Conservation (phyloP, 2,113 vertebrate species). For the Hucho hucho region DNA sequence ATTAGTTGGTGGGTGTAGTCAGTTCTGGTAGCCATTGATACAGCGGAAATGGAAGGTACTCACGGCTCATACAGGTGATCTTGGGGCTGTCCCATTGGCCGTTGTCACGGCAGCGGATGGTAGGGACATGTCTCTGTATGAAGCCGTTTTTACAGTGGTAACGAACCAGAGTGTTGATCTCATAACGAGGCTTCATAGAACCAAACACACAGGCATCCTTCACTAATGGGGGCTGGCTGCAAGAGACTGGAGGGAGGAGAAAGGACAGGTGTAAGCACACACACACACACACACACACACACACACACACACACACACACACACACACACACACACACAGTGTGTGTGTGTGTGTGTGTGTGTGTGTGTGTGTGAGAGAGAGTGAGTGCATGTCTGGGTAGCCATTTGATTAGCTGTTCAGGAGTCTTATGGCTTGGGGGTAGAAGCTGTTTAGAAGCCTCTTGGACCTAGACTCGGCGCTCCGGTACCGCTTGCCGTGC, state of each 20-base stretch:
- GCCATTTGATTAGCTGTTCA: too few relatives aligned
- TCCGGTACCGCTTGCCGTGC: too few relatives aligned
- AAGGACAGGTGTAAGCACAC: not conserved
- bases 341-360: not conserved
- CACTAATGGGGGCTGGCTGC: constrained; percentile 88
- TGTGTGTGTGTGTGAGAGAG: not conserved
- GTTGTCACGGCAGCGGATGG: constrained; percentile 84
- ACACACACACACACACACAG: too few relatives aligned
- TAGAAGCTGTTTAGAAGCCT: too few relatives aligned
- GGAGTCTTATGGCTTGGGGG: too few relatives aligned
- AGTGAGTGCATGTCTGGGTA: not conserved
- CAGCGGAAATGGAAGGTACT: constrained; percentile 61
- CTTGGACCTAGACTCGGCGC: too few relatives aligned
- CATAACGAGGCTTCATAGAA: constrained; percentile 85
- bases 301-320: too few relatives aligned
- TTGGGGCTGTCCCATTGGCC: constrained; percentile 91
- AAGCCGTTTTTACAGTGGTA: constrained; percentile 94
- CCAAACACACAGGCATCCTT: constrained; percentile 89
- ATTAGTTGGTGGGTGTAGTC: not conserved
- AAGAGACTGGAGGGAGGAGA: constrained; percentile 77
- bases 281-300: too few relatives aligned
- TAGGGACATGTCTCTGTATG: constrained; percentile 90
- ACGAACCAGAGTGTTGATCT: constrained; percentile 89
- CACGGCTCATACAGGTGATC: constrained; percentile 91
- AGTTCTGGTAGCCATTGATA: too few relatives aligned